Evolutionary conservation across 2,797 vertebrate species (phyloP), one percentile per base, ranked within the genome.

Genomic region (Percopsis omiscomaycus): DNA sequence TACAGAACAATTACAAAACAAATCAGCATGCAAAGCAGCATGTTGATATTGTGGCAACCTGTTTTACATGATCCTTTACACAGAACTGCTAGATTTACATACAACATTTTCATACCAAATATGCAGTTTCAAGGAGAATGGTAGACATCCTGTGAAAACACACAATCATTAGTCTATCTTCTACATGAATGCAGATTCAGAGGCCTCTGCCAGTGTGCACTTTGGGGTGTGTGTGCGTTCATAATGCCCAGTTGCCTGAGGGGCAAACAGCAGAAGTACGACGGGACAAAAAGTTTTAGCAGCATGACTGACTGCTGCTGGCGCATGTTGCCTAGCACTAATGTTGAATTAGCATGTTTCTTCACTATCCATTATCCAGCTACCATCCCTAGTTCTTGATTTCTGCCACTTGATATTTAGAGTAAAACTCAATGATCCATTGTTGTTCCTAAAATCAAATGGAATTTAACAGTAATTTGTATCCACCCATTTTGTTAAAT

Each of bases 241-340:
- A 29, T 37, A 5, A 12, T 55, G 61, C 51, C 37, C 16, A 47
- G 42, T 47, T 29, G 27, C 54, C 67, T 15, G 52, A 4, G 59
- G 59, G 28, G 14, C 27, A 52, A 14, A 49, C 37, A 62, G 45
- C 58, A 47, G 29, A 55, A 46, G 54, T 4, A 3, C 4, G 15
- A 60, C 49, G 59, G 16, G 63, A 62, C 66, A 37, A 70, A 59
- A 64, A 68, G 51, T 63, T 55, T 13, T 28, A 13, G 53, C 61
- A 68, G 52, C 67, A 54, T 59, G 56, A 66, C 42, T 68, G 61
- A n/a, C 48, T 49, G 53, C 58, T 63, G 45, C 47, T 49, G 60
- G 30, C 54, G 53, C 30, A 54, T 10, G 12, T 49, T 55, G 22
- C 15, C 32, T 55, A 45, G 55, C n/a, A 66, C 12, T 49, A 57